Base-by-base conservation (phyloP, 1,140 invertebrate species). In the Leptinotarsa undecemlineata region DNA sequence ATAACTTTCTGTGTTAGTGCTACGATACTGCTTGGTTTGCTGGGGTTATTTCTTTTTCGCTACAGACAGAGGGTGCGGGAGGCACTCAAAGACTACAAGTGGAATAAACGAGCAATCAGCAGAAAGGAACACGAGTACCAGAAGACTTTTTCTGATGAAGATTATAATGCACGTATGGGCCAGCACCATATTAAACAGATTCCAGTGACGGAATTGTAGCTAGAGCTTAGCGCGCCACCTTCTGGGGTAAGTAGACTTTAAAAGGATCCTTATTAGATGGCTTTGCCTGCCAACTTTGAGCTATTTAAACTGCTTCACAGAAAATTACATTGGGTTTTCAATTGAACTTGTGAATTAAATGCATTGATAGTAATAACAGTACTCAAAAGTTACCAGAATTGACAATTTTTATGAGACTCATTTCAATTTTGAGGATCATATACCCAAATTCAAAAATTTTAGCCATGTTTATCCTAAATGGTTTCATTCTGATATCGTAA, bases 201-300 rank as follows among this genome's bases (percentile, higher is more conserved):
- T 81, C 94, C 94, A 61, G 93, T 95, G 76, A 96, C 94, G 86
- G 94, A 95, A 86, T 93, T 96, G 91, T 96, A 95, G 93, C 93
- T 94, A 94, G 93, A 94, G 89, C 91, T 93, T 87, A 91, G 91
- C 89, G 90, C 91, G 86, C 90, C 91, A 83, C 91, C 91, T 88
- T 91, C 91, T 86, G 87, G 87, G 81, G 89, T 90, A 74, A 70
- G 68, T 48, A 33, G 5, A 23, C 2, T 64, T 64, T 11, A 42
- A 0, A 42, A 42, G 8, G 0, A 11, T 42, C 33, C 33, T 42
- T 42, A 42, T 6, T 1, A 33, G 33, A 11, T 42, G 33, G 1
- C 11, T 42, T 8, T 42, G 33, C 33, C 33, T 3, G 8, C 33
- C 33, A 42, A 42, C 33, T 42, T 42, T 11, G 8, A 11, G 6